These are phyloP conservation scores for Sarcophaga caerulescens DNA, from an alignment of 2,888 invertebrate genomes.

Conservation along the genomic window DNA sequence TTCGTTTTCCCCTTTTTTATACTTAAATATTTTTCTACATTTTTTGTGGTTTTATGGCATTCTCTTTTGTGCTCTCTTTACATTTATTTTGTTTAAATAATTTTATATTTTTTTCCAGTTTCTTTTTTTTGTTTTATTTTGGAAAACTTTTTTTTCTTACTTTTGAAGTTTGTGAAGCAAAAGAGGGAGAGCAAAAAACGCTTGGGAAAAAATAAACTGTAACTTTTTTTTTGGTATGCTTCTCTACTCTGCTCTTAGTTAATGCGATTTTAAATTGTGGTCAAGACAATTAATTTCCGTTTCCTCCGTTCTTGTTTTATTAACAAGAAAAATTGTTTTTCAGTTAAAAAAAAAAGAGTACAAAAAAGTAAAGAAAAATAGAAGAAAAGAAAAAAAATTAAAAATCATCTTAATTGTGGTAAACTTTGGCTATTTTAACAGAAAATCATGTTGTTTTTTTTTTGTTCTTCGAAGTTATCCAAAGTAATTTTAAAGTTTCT, in stretches of 20 bases:
- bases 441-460: neutral
- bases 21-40: no score
- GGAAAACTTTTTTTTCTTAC: no score
- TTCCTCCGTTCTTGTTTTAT: constrained; percentile 66
- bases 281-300: constrained; percentile 77
- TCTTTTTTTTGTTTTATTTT: no score
- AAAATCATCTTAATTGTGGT: constrained; percentile 46
- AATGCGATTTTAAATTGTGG: constrained; percentile 77
- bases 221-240: neutral
- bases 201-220: no score
- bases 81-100: no score
- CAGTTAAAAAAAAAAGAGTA: constrained; percentile 15
- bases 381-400: neutral
- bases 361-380: neutral
- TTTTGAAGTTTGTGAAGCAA: no score
- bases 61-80: no score
- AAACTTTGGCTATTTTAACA: constrained; percentile 31
- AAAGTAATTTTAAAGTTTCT: constrained; percentile 51
- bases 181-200: no score
- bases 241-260: constrained; percentile 69
- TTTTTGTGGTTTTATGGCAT: no score
- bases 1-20: no score
- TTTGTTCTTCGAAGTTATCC: constrained; percentile 9
- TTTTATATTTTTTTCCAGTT: no score
- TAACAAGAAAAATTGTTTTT: constrained; percentile 52